These are phyloP conservation scores for Raphicerus campestris DNA, from an alignment of 2,113 vertebrate genomes.

Conservation along the genomic window DNA sequence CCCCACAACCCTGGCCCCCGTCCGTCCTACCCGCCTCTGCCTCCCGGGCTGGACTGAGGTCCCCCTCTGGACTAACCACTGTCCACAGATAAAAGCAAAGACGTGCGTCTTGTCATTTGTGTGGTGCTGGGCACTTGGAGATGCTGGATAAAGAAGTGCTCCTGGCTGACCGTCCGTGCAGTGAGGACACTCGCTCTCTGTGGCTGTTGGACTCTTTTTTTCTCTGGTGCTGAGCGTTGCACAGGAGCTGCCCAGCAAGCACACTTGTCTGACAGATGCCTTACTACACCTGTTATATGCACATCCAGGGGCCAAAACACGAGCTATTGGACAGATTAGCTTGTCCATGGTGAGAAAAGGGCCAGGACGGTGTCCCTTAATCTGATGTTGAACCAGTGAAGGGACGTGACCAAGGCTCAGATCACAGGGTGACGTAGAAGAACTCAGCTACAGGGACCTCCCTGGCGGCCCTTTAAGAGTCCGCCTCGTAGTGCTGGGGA, in stretches of 20 bases:
- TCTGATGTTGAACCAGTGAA: background rate
- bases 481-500: background rate
- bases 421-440: fast-evolving
- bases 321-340: background rate
- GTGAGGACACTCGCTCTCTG: background rate
- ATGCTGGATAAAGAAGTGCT: background rate
- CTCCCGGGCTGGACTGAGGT: background rate
- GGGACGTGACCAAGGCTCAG: background rate
- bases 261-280: background rate
- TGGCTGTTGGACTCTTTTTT: background rate
- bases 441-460: background rate
- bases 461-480: background rate
- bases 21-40: too few relatives aligned
- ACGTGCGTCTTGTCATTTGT: background rate
- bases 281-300: too few relatives aligned
- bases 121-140: background rate
- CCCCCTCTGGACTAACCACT: background rate
- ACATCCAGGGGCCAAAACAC: background rate
- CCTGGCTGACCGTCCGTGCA: background rate
- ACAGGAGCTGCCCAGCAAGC: background rate
- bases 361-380: background rate
- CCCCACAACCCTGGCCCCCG: background rate
- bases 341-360: background rate
- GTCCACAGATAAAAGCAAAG: background rate
- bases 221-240: background rate